phyloP scores from a whole-genome alignment of 1,140 invertebrate genomes.

The Drosophila leontia region DNA sequence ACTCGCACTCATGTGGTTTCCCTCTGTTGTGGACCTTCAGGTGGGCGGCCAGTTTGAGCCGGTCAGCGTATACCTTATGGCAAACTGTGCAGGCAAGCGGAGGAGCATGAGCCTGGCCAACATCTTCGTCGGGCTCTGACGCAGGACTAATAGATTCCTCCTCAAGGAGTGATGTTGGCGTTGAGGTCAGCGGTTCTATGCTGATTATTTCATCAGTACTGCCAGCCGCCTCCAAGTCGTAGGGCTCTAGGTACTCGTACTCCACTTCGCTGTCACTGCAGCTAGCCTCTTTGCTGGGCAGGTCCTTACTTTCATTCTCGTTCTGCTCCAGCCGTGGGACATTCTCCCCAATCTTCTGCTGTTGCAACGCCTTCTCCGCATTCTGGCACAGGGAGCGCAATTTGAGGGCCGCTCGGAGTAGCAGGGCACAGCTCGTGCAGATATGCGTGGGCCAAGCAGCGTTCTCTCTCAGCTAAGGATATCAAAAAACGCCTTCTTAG shows the following conservation, averaged over 20 bases:
- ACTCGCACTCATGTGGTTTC: conserved; percentile 83
- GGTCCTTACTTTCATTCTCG: neutral
- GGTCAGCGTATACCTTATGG: conserved; percentile 61
- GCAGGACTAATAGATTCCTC: conserved; percentile 7
- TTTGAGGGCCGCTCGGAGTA: conserved; percentile 59
- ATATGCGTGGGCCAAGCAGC: conserved; percentile 48
- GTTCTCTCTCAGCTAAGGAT: conserved; percentile 43
- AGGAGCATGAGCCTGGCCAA: neutral
- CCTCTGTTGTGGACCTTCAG: conserved; percentile 63
- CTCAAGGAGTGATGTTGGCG: neutral
- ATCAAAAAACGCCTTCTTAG: neutral
- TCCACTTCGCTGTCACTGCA: conserved; percentile 27
- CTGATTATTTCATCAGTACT: conserved; percentile 31
- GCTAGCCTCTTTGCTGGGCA: neutral
- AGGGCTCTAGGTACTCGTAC: conserved; percentile 31
- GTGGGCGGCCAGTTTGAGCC: conserved; percentile 61
- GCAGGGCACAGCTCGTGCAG: conserved; percentile 59
- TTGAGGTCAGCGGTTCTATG: conserved; percentile 20
- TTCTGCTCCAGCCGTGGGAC: neutral
- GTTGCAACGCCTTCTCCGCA: conserved; percentile 40
- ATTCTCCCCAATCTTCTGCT: neutral
- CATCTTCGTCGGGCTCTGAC: neutral
- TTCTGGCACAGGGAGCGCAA: conserved; percentile 58
- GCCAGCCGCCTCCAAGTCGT: conserved; percentile 19
- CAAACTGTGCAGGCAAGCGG: conserved; percentile 61